Evolutionary conservation across 2,113 vertebrate species (phyloP).

Genomic region (Sminthopsis crassicaudata): DNA sequence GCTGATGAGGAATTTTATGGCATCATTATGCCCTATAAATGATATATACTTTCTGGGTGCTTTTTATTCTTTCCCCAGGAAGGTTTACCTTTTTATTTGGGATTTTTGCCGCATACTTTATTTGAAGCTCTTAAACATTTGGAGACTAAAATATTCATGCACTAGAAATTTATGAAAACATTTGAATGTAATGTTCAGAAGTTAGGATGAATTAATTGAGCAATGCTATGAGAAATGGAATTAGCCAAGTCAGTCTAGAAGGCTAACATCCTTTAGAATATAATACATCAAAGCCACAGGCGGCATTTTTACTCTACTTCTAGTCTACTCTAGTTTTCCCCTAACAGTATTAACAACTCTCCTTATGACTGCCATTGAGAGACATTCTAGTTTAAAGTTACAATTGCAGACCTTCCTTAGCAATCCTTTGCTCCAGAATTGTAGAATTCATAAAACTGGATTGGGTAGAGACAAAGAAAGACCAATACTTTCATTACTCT

Average conservation of each 20-base stretch:
- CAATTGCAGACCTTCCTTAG: background rate
- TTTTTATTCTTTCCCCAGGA: background rate
- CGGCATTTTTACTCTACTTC: background rate
- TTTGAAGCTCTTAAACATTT: background rate
- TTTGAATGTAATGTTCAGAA: background rate
- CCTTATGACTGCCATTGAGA: background rate
- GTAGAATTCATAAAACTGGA: background rate
- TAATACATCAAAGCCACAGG: background rate
- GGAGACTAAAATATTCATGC: background rate
- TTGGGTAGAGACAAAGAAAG: background rate
- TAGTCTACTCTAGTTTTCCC: background rate
- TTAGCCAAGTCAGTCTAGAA: background rate
- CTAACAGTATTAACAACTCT: background rate
- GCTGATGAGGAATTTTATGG: background rate
- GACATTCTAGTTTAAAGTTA: background rate
- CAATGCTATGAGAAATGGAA: background rate
- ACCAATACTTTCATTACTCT: background rate
- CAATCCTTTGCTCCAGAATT: background rate
- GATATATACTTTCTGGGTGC: background rate
- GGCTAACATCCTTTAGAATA: background rate
- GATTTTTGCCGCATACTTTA: background rate
- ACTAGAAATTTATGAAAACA: background rate
- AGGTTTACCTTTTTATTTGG: background rate
- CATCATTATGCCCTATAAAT: background rate
- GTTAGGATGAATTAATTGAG: background rate